A percentile compares a stretch with the other conserved stretches of the same genome.
Evolutionary conservation across 2,888 invertebrate species (phyloP).

Genomic region (Drosophila paranaensis): DNA sequence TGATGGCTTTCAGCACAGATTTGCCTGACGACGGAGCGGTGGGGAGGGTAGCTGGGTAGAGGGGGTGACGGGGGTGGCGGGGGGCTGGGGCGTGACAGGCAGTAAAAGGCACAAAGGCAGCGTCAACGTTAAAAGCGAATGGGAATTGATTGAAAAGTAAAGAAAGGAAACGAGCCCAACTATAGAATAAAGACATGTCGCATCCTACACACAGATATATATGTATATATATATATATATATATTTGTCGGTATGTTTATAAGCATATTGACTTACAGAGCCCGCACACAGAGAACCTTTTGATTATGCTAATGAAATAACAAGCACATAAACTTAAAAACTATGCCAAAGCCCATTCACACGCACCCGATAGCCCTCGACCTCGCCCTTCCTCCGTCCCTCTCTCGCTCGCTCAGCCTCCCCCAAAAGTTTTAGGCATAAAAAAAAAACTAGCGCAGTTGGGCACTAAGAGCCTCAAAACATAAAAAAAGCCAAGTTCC

Average conservation of each 20-base stretch:
- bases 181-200: conserved; percentile 57
- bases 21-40: conserved; percentile 45
- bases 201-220: conserved; percentile 9
- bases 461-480: conserved; percentile 6
- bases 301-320: conserved; percentile 80
- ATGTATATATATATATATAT: neutral
- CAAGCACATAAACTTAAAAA: conserved; percentile 74
- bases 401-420: neutral
- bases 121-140: conserved; percentile 69
- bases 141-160: conserved; percentile 75
- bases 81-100: conserved; percentile 21
- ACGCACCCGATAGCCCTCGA: conserved; percentile 39
- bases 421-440: neutral
- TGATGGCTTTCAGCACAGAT: conserved; percentile 76
- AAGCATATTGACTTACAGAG: conserved; percentile 6
- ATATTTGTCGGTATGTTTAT: neutral
- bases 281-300: conserved; percentile 43
- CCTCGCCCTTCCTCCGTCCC: neutral
- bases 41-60: neutral
- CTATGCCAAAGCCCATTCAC: conserved; percentile 68
- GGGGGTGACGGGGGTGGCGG: neutral
- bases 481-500: conserved; percentile 2
- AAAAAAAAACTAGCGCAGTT: conserved; percentile 6
- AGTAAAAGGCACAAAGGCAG: conserved; percentile 72
- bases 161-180: conserved; percentile 59